phyloP scores from a whole-genome alignment of 1,140 invertebrate species.

The Leptinotarsa lineolata region DNA sequence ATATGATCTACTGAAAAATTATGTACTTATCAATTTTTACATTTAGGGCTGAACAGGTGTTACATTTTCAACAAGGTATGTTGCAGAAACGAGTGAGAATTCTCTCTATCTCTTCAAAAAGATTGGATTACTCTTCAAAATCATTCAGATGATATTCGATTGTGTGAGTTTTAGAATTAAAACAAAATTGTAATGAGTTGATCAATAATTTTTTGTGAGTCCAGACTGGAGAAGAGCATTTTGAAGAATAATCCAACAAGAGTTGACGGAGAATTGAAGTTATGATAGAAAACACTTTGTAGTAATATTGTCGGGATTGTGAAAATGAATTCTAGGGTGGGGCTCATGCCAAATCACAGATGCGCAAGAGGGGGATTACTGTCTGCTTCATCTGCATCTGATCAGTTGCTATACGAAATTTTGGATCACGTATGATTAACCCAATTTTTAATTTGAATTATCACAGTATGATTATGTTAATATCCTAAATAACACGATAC shows the following conservation, averaged over 20 bases:
- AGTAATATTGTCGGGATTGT: neutral
- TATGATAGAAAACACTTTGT: conserved; percentile 1
- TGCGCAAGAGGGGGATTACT: neutral
- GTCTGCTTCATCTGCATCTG: conserved; percentile 12
- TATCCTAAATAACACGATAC: conserved; percentile 54
- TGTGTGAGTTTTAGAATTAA: neutral
- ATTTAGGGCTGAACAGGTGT: conserved; percentile 13
- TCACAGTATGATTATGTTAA: conserved; percentile 58
- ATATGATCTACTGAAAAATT: conserved; percentile 18
- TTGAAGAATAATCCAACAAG: neutral
- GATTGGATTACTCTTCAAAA: neutral
- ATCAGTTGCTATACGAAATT: conserved; percentile 4
- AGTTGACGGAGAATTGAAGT: neutral
- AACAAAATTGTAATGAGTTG: neutral
- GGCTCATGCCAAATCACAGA: neutral
- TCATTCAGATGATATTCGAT: neutral
- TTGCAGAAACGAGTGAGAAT: neutral
- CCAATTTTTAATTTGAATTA: conserved; percentile 56
- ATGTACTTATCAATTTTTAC: conserved; percentile 12
- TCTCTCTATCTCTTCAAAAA: neutral
- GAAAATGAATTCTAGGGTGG: neutral
- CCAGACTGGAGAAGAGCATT: neutral
- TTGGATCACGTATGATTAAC: conserved; percentile 41
- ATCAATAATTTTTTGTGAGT: neutral
- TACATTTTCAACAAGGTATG: neutral